These are phyloP conservation scores for Mythimna impura DNA, from an alignment of 2,888 invertebrate species.

Conservation along the genomic window DNA sequence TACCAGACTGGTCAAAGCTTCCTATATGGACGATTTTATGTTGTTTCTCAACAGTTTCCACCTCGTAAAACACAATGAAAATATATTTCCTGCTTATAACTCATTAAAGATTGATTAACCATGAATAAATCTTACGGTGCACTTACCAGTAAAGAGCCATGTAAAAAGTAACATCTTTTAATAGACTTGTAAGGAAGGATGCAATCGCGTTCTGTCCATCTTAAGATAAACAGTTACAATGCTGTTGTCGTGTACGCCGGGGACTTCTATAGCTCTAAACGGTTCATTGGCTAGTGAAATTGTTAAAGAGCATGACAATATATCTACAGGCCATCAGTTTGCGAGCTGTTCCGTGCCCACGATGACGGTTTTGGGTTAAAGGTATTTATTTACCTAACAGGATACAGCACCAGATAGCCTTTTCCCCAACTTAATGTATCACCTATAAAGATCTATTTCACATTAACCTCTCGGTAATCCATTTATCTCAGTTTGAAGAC, in stretches of 20 bases:
- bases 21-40: background rate
- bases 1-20: background rate
- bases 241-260: constrained; percentile 61
- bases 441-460: constrained; percentile 73
- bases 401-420: constrained; percentile 76
- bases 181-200: constrained; percentile 65
- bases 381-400: constrained; percentile 85
- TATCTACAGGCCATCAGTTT: constrained; percentile 70
- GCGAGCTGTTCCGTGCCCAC: constrained; percentile 74
- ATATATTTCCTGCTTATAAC: background rate
- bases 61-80: background rate
- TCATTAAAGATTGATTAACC: constrained; percentile 7
- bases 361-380: constrained; percentile 83
- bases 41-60: background rate
- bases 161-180: constrained; percentile 62
- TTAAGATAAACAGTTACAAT: constrained; percentile 65
- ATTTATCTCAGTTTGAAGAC: constrained; percentile 69
- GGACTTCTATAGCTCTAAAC: constrained; percentile 63
- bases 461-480: constrained; percentile 68
- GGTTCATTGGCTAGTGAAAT: constrained; percentile 69
- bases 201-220: constrained; percentile 66
- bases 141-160: constrained; percentile 32
- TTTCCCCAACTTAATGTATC: constrained; percentile 74
- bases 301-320: constrained; percentile 66
- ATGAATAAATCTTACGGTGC: constrained; percentile 36